Percentiles rank a stretch among this genome's conserved stretches.
Conservation (phyloP, 2,113 vertebrate species). For the Lipotes vexillifer region DNA sequence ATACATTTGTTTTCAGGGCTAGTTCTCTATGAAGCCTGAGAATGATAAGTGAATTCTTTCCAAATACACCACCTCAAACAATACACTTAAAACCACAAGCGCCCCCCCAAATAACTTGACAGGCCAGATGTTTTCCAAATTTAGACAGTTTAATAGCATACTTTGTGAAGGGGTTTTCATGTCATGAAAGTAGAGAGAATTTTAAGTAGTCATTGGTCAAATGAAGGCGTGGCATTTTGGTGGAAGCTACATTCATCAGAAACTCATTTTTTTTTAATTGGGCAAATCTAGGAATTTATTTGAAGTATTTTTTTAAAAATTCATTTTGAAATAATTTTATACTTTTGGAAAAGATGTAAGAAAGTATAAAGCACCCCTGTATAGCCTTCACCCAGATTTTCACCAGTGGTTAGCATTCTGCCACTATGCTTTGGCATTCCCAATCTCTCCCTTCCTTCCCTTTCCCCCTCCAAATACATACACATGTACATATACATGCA, state of each 20-base stretch:
- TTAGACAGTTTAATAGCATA: constrained; percentile 41
- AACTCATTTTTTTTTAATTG: neutral
- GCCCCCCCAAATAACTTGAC: constrained; percentile 3
- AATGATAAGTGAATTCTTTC: constrained; percentile 59
- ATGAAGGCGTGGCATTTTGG: constrained; percentile 25
- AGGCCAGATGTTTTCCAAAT: constrained; percentile 51
- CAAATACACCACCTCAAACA: constrained; percentile 18
- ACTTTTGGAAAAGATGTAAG: neutral
- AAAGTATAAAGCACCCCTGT: neutral
- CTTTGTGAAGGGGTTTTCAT: constrained; percentile 41
- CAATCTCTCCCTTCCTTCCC: neutral
- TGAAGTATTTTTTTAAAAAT: constrained; percentile 37
- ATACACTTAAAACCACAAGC: constrained; percentile 7
- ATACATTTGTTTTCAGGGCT: constrained; percentile 52
- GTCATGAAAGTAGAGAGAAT: neutral
- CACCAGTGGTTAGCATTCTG: neutral
- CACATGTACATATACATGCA: neutral
- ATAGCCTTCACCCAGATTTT: neutral
- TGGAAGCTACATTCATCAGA: neutral
- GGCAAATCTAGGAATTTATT: constrained; percentile 58
- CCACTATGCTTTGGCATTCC: neutral
- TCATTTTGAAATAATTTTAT: constrained; percentile 27
- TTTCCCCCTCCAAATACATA: neutral
- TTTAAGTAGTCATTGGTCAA: constrained; percentile 27
- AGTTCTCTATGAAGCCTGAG: constrained; percentile 40